Base-by-base conservation (phyloP, 2,888 invertebrate species). In the Rutpela maculata region DNA sequence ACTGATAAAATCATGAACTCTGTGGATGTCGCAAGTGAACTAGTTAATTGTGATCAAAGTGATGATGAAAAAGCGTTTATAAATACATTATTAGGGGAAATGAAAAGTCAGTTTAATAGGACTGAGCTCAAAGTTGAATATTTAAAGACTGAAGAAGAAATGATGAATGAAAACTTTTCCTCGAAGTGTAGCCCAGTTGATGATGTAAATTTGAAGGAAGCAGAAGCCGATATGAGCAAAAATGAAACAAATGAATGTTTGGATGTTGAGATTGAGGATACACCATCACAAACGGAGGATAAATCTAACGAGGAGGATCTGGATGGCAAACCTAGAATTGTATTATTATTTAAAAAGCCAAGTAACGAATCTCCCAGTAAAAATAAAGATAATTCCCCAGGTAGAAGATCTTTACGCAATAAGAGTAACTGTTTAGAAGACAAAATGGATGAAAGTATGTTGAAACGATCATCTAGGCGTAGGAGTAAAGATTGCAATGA, bases 391-490 rank as follows among this genome's bases (percentile, higher is more conserved):
- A 90, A 35, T 11, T 71, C 76, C 7, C 74, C 73, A 11, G 89
- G 84, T 89, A 90, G 89, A 89, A 91, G 85, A 89, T 91, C 87
- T 86, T 89, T 80, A 89, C 80, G 87, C 67, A 84, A 83, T 66
- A 87, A 87, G 81, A 71, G 77, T 55, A 80, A 77, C 66, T 72
- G 78, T 38, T 43, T 71, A 19, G 84, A 87, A 57, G 84, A 85
- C 65, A 83, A 81, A 76, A 11, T 71, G 22, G 81, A 82, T 18
- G 77, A 91, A 74, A 91, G 90, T 66, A 11, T 63, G 9, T 83
- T 92, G 0, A 95, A 95, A 87, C 91, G 95, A 19, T 93, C 93
- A 0, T 92, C 93, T 0, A 91, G 94, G 70, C 91, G 94, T 55
- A 90, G 93, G 65, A 93, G 93, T 81, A 93, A 93, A 85, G 93